Conservation (phyloP, 1,140 invertebrate genomes). For the Trichonephila clavipes region DNA sequence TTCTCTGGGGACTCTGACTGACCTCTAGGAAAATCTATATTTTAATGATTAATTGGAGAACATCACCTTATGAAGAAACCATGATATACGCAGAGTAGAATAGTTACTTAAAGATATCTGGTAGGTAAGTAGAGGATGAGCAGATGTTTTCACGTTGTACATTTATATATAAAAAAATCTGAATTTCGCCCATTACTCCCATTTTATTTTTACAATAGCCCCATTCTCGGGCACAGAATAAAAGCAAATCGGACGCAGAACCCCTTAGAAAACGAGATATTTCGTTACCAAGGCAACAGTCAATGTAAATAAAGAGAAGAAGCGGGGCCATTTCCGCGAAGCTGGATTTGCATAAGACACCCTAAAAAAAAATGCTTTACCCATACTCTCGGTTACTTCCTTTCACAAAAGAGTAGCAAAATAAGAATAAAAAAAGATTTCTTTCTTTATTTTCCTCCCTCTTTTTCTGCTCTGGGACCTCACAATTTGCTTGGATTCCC, state of each 20-base stretch:
- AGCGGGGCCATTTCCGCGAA: no score
- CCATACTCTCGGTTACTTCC: not conserved
- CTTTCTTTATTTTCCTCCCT: no score
- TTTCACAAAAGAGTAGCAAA: not conserved
- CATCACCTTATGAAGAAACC: no score
- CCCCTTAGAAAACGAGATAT: not conserved
- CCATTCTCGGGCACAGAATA: not conserved
- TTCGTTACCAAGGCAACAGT: conserved; percentile 14
- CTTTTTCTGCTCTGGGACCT: not conserved
- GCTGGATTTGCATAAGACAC: conserved; percentile 21
- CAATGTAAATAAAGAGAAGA: conserved; percentile 32
- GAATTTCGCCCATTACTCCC: not conserved
- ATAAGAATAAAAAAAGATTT: not conserved
- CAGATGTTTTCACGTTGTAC: no score
- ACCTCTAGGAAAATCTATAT: no score
- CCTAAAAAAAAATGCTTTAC: not conserved
- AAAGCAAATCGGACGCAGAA: not conserved
- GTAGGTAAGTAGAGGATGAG: no score
- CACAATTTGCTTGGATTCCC: not conserved
- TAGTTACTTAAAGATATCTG: no score
- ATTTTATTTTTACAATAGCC: not conserved
- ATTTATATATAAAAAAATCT: no score
- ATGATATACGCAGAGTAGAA: no score
- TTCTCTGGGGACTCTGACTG: no score
- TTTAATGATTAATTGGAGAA: no score